Evolutionary conservation across 2,113 vertebrate species (phyloP).

Genomic region (Oceanites oceanicus): DNA sequence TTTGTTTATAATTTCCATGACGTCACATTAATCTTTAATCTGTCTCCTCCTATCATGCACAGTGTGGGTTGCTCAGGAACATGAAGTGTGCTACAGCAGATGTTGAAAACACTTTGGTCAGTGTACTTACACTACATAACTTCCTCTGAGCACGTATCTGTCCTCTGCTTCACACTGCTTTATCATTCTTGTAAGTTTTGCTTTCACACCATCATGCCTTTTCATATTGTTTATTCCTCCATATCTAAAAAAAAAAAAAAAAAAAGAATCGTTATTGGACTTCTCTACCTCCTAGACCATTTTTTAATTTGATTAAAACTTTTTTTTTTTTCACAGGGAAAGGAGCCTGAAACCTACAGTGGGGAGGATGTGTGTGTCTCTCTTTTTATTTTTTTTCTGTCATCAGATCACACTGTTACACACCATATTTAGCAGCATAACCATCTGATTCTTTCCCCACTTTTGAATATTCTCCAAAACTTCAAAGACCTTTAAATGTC

Average conservation of each 20-base stretch:
- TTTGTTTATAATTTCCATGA: background rate
- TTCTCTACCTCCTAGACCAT: background rate
- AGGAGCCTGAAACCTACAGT: background rate
- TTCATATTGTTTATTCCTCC: background rate
- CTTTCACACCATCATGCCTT: background rate
- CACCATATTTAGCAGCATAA: background rate
- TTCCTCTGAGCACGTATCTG: background rate
- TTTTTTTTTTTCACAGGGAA: background rate
- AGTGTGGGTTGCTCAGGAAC: background rate
- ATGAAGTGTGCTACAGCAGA: background rate
- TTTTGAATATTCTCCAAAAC: background rate
- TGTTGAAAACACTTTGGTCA: background rate
- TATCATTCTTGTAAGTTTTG: background rate
- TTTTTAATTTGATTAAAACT: background rate
- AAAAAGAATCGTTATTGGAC: accelerated
- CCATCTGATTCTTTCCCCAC: background rate
- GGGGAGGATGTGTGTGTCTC: background rate
- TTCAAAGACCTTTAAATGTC: background rate
- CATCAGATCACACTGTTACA: background rate
- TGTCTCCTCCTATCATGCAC: background rate
- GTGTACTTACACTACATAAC: background rate
- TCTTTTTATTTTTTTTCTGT: background rate
- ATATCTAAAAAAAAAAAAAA: no score
- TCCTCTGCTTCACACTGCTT: background rate
- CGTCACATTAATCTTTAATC: background rate